Conservation (phyloP, 2,888 invertebrate species). For the Drosophila birchii region DNA sequence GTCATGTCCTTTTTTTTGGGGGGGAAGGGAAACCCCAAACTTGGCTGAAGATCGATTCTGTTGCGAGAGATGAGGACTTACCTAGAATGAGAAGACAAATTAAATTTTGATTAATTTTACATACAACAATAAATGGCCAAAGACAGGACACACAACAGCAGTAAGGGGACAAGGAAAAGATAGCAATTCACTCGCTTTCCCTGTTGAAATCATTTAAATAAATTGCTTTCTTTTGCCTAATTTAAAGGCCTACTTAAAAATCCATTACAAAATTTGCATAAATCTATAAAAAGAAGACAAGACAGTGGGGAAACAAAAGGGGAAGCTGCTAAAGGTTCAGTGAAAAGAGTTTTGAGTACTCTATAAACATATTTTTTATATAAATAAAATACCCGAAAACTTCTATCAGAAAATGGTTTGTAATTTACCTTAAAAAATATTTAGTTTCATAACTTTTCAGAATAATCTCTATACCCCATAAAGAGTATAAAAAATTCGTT, state of each 20-base stretch:
- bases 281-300: constrained; percentile 59
- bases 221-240: constrained; percentile 74
- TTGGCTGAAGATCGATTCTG: constrained; percentile 31
- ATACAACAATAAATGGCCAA: constrained; percentile 30
- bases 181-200: constrained; percentile 39
- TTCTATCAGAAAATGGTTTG: background rate
- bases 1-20: constrained; percentile 23
- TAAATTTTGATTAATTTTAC: constrained; percentile 67
- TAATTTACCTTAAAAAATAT: background rate
- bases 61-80: constrained; percentile 53
- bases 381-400: background rate
- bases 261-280: constrained; percentile 82
- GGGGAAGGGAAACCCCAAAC: background rate
- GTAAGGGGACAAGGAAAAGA: constrained; percentile 16
- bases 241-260: constrained; percentile 81
- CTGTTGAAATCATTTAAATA: constrained; percentile 68
- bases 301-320: background rate
- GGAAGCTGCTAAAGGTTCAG: background rate
- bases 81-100: constrained; percentile 65
- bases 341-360: constrained; percentile 12
- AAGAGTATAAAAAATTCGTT: constrained; percentile 25
- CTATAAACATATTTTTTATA: background rate
- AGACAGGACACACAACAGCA: constrained; percentile 1
- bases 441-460: background rate
- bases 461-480: background rate